These are phyloP conservation scores for Saguinus imperator DNA, from an alignment of 2,113 vertebrate genomes.

Conservation along the genomic window DNA sequence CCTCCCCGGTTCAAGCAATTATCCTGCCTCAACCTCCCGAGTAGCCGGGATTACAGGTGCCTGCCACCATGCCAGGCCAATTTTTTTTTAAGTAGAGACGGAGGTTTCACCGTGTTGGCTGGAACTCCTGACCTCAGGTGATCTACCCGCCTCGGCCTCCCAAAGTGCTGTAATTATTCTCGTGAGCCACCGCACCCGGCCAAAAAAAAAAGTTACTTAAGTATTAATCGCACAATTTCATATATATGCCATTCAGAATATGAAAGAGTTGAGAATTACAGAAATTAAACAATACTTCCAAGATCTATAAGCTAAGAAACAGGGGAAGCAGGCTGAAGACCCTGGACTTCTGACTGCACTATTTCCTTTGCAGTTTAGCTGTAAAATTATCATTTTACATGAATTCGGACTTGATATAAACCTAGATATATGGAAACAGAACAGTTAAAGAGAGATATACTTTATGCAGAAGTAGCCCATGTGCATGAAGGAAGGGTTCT, in stretches of 20 bases:
- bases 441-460: background rate
- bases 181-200: too few relatives aligned
- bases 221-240: background rate
- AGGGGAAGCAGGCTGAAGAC: background rate
- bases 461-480: background rate
- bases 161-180: too few relatives aligned
- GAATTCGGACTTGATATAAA: background rate
- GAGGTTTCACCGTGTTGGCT: too few relatives aligned
- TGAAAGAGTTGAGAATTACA: constrained; percentile 6
- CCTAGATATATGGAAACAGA: background rate
- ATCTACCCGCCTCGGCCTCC: too few relatives aligned
- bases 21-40: too few relatives aligned
- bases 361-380: background rate
- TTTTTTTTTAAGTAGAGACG: too few relatives aligned
- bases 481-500: background rate
- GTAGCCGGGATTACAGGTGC: too few relatives aligned
- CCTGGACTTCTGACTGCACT: background rate
- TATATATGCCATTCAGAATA: background rate
- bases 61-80: too few relatives aligned
- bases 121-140: too few relatives aligned
- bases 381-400: background rate
- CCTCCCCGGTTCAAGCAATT: too few relatives aligned
- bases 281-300: background rate
- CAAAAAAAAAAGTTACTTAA: background rate
- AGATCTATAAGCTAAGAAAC: background rate